Evolutionary conservation across 2,113 vertebrate genomes (phyloP).

Genomic region (Albula goreensis): DNA sequence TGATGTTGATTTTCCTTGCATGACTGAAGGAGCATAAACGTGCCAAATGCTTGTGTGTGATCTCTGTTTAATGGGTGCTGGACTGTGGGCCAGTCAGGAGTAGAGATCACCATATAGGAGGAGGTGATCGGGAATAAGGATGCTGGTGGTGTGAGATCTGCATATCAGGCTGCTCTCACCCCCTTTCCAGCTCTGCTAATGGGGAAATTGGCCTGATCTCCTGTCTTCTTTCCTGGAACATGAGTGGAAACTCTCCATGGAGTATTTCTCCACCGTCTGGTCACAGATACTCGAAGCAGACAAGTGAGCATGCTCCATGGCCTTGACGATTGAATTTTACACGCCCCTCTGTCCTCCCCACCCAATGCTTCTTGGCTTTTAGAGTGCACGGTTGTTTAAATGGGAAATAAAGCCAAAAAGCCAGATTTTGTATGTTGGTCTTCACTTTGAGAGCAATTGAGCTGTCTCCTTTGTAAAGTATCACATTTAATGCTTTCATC

Average conservation of each 20-base stretch:
- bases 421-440: too few relatives aligned
- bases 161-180: background rate
- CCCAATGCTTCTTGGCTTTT: background rate
- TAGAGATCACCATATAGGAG: background rate
- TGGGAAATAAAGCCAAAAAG: too few relatives aligned
- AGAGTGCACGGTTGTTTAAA: background rate
- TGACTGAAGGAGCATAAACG: background rate
- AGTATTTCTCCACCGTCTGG: background rate
- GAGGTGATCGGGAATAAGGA: background rate
- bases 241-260: too few relatives aligned
- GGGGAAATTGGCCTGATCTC: background rate
- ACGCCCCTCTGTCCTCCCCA: background rate
- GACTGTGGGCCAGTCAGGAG: background rate
- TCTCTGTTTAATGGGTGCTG: background rate
- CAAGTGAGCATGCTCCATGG: background rate
- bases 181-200: background rate
- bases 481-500: too few relatives aligned
- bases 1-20: background rate
- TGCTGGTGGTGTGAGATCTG: too few relatives aligned
- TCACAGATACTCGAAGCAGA: background rate
- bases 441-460: too few relatives aligned
- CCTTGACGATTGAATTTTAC: background rate
- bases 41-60: slow-evolving; percentile 11
- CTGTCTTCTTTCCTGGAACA: background rate
- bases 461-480: too few relatives aligned